phyloP scores from a whole-genome alignment of 1,140 invertebrate species.

The Zaprionus ghesquierei region DNA sequence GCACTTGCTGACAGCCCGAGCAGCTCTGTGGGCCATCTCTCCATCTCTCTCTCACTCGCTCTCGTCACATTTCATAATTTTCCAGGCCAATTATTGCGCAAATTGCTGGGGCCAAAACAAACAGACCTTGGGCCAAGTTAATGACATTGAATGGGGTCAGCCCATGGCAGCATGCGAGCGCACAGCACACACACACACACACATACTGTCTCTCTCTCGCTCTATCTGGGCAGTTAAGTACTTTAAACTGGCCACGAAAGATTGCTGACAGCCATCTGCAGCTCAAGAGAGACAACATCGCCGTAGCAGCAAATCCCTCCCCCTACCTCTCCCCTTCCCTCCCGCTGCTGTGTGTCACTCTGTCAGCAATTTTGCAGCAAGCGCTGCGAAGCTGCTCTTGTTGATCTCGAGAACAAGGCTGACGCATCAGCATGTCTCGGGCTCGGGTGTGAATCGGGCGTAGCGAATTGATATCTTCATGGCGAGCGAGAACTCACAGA shows the following conservation, averaged over 20 bases:
- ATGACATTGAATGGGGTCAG: conserved; percentile 79
- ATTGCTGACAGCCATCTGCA: conserved; percentile 71
- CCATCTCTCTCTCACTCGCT: background rate
- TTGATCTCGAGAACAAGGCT: background rate
- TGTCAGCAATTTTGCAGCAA: conserved; percentile 26
- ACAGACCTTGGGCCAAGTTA: conserved; percentile 75
- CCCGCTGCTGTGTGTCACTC: background rate
- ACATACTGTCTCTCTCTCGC: background rate
- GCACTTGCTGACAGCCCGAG: conserved; percentile 20
- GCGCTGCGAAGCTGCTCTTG: conserved; percentile 9
- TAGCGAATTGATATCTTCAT: conserved; percentile 38
- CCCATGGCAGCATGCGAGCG: conserved; percentile 20
- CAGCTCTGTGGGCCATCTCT: conserved; percentile 37
- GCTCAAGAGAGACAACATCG: conserved; percentile 48
- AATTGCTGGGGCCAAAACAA: conserved; percentile 62
- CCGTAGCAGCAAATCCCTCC: background rate
- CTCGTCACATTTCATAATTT: conserved; percentile 72
- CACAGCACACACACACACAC: background rate
- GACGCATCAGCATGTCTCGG: background rate
- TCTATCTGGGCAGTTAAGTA: conserved; percentile 36
- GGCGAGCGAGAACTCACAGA: background rate
- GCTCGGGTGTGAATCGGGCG: conserved; percentile 26
- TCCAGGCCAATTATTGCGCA: conserved; percentile 67
- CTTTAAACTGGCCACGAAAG: conserved; percentile 49
- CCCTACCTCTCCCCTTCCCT: conserved; percentile 2